phyloP scores from a whole-genome alignment of 1,140 invertebrate genomes.

The Drosophila rufa region DNA sequence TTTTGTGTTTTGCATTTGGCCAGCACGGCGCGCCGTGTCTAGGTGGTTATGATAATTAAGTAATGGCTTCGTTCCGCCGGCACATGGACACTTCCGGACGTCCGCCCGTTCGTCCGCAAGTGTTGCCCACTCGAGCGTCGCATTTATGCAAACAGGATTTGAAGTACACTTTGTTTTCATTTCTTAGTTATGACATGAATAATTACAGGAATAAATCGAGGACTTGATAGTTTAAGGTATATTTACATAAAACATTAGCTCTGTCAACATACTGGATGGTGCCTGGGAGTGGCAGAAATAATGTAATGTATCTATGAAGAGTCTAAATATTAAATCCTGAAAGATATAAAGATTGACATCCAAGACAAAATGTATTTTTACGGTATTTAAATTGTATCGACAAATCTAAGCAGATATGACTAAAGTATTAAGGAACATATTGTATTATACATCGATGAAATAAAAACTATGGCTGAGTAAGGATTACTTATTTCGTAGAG shows the following conservation, averaged over 20 bases:
- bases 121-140: slow-evolving; percentile 74
- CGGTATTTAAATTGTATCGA: no score
- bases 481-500: no score
- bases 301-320: no score
- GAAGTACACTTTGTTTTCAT: slow-evolving; percentile 13
- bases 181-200: slow-evolving; percentile 43
- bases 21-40: slow-evolving; percentile 22
- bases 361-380: no score
- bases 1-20: slow-evolving; percentile 48
- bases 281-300: not conserved
- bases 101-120: slow-evolving; percentile 56
- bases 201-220: slow-evolving; percentile 38
- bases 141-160: slow-evolving; percentile 61
- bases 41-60: slow-evolving; percentile 77
- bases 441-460: no score
- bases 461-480: no score
- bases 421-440: no score
- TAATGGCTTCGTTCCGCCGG: slow-evolving; percentile 65
- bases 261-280: not conserved
- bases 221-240: not conserved
- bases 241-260: slow-evolving; percentile 4
- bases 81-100: slow-evolving; percentile 32
- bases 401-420: no score
- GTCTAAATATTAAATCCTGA: not conserved
- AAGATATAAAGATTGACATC: not conserved